A percentile compares a stretch with the other conserved stretches of the same genome.
Conservation (phyloP, 2,113 vertebrate species). For the Phainopepla nitens region DNA sequence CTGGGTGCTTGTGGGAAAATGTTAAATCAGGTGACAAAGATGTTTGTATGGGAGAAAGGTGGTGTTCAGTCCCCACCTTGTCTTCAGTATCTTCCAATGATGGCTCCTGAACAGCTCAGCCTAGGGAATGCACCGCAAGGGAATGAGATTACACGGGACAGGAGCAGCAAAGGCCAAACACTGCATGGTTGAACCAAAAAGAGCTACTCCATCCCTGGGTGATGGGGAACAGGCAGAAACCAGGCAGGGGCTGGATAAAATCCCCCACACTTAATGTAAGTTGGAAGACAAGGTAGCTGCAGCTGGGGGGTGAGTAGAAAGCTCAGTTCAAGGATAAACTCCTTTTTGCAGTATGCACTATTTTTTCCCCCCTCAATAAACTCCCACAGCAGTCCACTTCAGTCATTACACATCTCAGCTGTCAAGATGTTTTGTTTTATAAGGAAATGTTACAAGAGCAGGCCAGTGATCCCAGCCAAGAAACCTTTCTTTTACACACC, state of each 20-base stretch:
- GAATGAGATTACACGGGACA: background rate
- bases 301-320: background rate
- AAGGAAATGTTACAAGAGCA: background rate
- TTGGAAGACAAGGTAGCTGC: background rate
- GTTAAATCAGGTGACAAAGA: no score
- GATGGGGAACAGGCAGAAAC: background rate
- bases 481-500: background rate
- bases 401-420: background rate
- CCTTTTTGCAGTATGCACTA: background rate
- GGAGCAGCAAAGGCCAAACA: background rate
- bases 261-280: background rate
- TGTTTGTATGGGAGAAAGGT: background rate
- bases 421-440: background rate
- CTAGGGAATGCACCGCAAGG: background rate
- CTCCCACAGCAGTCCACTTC: background rate
- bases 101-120: background rate
- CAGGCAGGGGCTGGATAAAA: background rate
- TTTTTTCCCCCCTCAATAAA: background rate
- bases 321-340: background rate
- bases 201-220: background rate
- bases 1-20: background rate
- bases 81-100: accelerated
- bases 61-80: background rate
- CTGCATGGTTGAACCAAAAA: background rate
- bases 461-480: background rate